A percentile compares a stretch with the other conserved stretches of the same genome.
Conservation (phyloP, 2,797 vertebrate genomes). For the Kryptolebias ocellatus region DNA sequence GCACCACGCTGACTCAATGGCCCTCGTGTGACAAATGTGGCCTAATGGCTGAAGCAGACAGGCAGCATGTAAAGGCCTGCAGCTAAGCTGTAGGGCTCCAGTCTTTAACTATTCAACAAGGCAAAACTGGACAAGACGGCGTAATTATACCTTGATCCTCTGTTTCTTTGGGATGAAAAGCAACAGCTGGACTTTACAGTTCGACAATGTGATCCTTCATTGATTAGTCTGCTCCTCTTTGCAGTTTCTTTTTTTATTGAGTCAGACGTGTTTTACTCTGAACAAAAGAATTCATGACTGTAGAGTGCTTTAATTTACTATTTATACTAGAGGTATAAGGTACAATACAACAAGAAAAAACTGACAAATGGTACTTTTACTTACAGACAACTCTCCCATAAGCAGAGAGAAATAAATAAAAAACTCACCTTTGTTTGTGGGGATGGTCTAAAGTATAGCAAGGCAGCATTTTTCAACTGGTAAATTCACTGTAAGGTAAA, state of each 20-base stretch:
- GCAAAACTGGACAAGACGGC: slow-evolving; percentile 66
- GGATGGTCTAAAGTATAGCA: too few species aligned
- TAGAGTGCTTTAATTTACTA: not conserved
- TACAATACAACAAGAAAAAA: too few species aligned
- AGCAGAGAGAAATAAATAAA: too few species aligned
- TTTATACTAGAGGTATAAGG: not conserved
- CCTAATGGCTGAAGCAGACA: slow-evolving; percentile 82
- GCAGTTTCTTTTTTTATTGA: slow-evolving; percentile 9
- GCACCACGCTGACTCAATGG: slow-evolving; percentile 76
- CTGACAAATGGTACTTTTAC: too few species aligned
- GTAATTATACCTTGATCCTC: slow-evolving; percentile 69
- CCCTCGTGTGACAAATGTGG: slow-evolving; percentile 80
- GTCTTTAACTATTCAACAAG: slow-evolving; percentile 69
- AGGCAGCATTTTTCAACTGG: too few species aligned
- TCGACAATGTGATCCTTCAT: slow-evolving; percentile 54
- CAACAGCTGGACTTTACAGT: slow-evolving; percentile 74
- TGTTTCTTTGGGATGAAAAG: slow-evolving; percentile 44
- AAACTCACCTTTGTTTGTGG: too few species aligned
- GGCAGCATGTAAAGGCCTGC: slow-evolving; percentile 77
- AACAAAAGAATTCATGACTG: not conserved
- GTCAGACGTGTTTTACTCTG: slow-evolving; percentile 17
- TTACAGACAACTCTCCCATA: too few species aligned
- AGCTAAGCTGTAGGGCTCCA: slow-evolving; percentile 63
- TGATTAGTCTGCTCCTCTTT: slow-evolving; percentile 55
- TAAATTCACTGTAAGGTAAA: too few species aligned